Evolutionary conservation across 2,888 invertebrate species (phyloP).

Genomic region (Lepidonotus clava): DNA sequence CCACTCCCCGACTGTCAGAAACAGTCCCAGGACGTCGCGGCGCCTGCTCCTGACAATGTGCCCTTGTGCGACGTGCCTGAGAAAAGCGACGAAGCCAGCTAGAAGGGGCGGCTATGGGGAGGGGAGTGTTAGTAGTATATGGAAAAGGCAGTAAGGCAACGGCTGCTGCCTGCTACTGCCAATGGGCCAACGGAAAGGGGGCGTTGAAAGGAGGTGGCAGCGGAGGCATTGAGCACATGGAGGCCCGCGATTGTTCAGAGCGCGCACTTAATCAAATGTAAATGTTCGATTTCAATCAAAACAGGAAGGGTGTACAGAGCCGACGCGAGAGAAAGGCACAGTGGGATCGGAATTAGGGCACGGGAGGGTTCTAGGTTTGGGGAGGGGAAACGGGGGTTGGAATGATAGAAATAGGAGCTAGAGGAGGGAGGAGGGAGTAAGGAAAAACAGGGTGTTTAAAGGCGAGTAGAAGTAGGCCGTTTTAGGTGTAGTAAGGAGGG

Average conservation of each 20-base stretch:
- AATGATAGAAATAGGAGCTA: not conserved
- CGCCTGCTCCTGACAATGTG: not conserved
- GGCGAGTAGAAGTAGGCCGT: not conserved
- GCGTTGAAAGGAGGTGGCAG: not conserved
- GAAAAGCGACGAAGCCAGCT: not conserved
- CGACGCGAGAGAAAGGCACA: not conserved
- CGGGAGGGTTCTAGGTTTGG: not conserved
- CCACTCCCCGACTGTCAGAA: not conserved
- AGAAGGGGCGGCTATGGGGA: too few relatives aligned
- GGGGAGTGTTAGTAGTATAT: not conserved
- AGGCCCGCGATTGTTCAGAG: not conserved
- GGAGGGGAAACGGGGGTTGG: not conserved
- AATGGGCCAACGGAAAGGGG: not conserved
- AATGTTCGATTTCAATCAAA: conserved; percentile 49
- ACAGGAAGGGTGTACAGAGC: conserved; percentile 5
- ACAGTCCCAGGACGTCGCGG: conserved; percentile 12
- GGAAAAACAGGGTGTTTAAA: not conserved
- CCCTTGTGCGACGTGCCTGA: not conserved
- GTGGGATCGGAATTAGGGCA: not conserved
- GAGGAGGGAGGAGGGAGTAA: not conserved
- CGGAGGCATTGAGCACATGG: not conserved
- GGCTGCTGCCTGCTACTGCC: not conserved
- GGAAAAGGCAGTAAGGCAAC: not conserved
- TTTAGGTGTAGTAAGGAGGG: not conserved
- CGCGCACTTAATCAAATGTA: conserved; percentile 25